Evolutionary conservation across 1,140 invertebrate species (phyloP).

Genomic region (Drosophila truncata): DNA sequence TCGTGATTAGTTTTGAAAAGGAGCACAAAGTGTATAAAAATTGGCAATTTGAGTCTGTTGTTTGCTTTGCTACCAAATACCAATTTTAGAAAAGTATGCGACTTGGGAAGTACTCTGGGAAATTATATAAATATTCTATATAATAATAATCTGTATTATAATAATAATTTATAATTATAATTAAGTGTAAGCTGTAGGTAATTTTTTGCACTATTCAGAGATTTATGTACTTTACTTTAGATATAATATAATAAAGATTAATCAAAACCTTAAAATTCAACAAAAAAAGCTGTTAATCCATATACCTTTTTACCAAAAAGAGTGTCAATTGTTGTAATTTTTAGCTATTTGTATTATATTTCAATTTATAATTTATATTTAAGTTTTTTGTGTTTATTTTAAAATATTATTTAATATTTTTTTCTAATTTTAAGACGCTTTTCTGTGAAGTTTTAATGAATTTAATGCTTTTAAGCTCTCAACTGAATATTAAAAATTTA

Average conservation of each 20-base stretch:
- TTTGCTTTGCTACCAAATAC: conserved; percentile 29
- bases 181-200: neutral
- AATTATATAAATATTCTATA: neutral
- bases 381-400: neutral
- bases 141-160: no score
- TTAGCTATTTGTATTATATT: neutral
- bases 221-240: no score
- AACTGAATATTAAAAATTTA: neutral
- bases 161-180: neutral
- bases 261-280: no score
- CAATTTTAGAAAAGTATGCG: neutral
- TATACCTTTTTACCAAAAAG: no score
- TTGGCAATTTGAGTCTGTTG: conserved; percentile 56
- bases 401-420: neutral
- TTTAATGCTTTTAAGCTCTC: neutral
- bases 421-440: neutral
- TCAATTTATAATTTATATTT: neutral
- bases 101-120: neutral
- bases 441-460: neutral
- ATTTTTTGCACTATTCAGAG: neutral
- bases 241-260: no score
- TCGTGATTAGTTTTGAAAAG: conserved; percentile 77
- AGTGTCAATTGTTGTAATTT: neutral
- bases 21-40: conserved; percentile 56
- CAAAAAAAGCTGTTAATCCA: no score